Evolutionary conservation across 2,888 invertebrate genomes (phyloP).

Genomic region (Scaptomyza cyrtandrae): DNA sequence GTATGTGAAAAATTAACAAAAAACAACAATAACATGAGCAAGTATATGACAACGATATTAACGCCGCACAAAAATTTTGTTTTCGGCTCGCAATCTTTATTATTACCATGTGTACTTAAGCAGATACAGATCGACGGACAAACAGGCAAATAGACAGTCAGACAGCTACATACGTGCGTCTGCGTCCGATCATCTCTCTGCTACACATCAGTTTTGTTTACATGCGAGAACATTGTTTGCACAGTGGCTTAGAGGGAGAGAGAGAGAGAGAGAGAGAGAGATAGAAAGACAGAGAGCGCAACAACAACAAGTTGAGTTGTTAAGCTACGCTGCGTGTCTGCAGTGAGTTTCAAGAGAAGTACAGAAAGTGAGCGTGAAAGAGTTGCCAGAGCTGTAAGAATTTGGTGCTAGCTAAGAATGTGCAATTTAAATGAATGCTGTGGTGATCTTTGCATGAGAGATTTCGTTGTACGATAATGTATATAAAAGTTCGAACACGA

Average conservation of each 20-base stretch:
- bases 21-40: slow-evolving; percentile 33
- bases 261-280: slow-evolving; percentile 37
- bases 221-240: slow-evolving; percentile 50
- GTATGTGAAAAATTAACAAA: slow-evolving; percentile 36
- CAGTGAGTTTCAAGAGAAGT: slow-evolving; percentile 16
- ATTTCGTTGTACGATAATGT: background rate
- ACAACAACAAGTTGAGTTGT: slow-evolving; percentile 4
- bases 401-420: background rate
- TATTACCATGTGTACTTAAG: slow-evolving; percentile 68
- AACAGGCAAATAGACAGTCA: slow-evolving; percentile 20
- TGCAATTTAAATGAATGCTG: background rate
- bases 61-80: slow-evolving; percentile 46
- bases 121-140: slow-evolving; percentile 65
- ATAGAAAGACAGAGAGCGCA: background rate
- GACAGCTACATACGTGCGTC: background rate
- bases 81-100: slow-evolving; percentile 67
- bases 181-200: slow-evolving; percentile 22
- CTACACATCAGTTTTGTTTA: slow-evolving; percentile 64
- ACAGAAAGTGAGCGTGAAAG: slow-evolving; percentile 7
- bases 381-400: slow-evolving; percentile 5
- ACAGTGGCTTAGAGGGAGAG: slow-evolving; percentile 28
- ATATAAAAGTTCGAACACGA: background rate
- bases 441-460: background rate
- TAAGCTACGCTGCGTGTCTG: slow-evolving; percentile 12
- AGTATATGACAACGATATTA: slow-evolving; percentile 33